Evolutionary conservation across 1,140 invertebrate species (phyloP).

Genomic region (Neuroterus valhalla): DNA sequence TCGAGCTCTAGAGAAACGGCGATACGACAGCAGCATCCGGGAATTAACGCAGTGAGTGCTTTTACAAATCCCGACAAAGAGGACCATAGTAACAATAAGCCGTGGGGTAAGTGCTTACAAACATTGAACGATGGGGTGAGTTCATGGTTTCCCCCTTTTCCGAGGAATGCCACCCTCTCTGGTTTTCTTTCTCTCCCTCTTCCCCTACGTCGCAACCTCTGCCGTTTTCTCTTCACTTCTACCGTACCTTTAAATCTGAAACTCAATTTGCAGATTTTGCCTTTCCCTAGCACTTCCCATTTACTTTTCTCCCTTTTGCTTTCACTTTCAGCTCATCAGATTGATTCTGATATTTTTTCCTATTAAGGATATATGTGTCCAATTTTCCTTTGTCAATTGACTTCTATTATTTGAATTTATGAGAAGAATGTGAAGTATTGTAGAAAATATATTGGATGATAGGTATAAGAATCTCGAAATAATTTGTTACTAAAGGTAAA

Average conservation of each 20-base stretch:
- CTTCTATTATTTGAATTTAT: no score
- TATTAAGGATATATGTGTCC: no score
- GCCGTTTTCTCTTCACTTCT: not conserved
- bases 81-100: conserved; percentile 66
- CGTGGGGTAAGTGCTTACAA: conserved; percentile 66
- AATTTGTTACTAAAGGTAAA: no score
- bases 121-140: conserved; percentile 52
- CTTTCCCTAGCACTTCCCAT: not conserved
- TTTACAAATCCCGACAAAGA: conserved; percentile 66
- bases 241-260: conserved; percentile 16
- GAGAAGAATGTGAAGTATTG: no score
- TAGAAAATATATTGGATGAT: no score
- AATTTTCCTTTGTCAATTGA: no score
- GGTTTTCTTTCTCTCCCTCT: conserved; percentile 21
- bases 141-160: conserved; percentile 33
- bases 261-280: conserved; percentile 34
- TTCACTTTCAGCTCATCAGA: not conserved
- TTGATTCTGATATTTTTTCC: not conserved
- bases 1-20: not conserved
- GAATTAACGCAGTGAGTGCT: conserved; percentile 66
- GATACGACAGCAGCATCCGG: conserved; percentile 41
- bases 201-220: conserved; percentile 19
- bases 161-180: conserved; percentile 3
- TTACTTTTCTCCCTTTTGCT: not conserved
- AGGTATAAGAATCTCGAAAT: no score